Base-by-base conservation (phyloP, 2,797 vertebrate species). In the Pempheris klunzingeri region DNA sequence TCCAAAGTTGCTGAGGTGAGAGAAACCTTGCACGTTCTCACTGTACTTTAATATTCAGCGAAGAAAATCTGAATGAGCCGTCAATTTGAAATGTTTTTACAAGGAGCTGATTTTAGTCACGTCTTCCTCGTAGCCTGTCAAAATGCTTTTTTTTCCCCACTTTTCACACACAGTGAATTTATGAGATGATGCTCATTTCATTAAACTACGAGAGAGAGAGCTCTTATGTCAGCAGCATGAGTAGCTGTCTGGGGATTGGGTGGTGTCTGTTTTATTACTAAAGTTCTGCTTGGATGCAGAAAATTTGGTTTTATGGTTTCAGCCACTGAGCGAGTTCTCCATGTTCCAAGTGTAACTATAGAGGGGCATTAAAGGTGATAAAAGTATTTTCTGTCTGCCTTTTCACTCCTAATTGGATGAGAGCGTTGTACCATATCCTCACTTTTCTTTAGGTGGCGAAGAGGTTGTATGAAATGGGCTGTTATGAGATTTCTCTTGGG, bases 401-500 rank as follows among this genome's bases (percentile, higher is more conserved):
- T 63, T 59, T 36, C 30, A n/a, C 14, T 36, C 11, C 32, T 41
- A 39, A 66, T 13, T 32, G 38, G 22, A 13, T 53, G 10, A 53
- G 9, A 43, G 6, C 6, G 14, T 67, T 73, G 63, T 14, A 7
- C 20, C 13, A 0, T 24, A 18, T 71, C 32, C 46, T 43, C 11
- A 47, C 26, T 38, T 0, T 71, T 39, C 26, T 59, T 43, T 66
- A 99, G 98, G 96, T 99, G 20, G 96, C 96, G 18, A 98, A 97
- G 89, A 90, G 86, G 68, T 86, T 99, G 60, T 97, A 97, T 82
- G 91, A 95, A 24, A 94, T 98, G 95, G 98, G 98, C 76, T 99
- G 98, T 85, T 98, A 97, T 34, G 98, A 99, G 91, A 95, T 99
- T 70, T 99, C 98, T 39, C 89, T 98, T 85, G 97, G 97, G 62